A percentile compares a stretch with the other conserved stretches of the same genome.
phyloP scores from a whole-genome alignment of 2,888 invertebrate species.

The Agapetus fuscipes region DNA sequence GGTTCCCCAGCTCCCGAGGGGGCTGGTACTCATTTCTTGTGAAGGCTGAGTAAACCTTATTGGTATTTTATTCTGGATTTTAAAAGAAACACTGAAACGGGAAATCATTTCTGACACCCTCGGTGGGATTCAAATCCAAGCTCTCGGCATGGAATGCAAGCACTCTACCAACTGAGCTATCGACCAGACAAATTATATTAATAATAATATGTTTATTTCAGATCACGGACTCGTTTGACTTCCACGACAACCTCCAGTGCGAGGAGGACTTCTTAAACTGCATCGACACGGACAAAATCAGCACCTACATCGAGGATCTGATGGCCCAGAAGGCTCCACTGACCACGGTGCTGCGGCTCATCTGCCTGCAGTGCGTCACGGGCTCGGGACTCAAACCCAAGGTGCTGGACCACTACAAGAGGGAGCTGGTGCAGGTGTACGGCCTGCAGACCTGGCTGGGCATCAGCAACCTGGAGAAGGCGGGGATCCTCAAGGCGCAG shows the following conservation, averaged over 20 bases:
- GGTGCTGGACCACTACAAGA: constrained; percentile 58
- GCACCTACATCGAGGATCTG: constrained; percentile 84
- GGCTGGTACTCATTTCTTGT: no score
- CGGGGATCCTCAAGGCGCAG: constrained; percentile 69
- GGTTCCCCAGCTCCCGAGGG: no score
- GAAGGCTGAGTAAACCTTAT: no score
- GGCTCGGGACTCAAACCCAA: constrained; percentile 90
- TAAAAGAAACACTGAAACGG: no score
- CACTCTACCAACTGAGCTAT: no score
- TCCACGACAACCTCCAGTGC: constrained; percentile 67
- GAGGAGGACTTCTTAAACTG: constrained; percentile 92
- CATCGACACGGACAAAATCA: constrained; percentile 81
- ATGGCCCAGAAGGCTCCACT: constrained; percentile 79
- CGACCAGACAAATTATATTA: no score
- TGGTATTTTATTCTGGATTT: no score
- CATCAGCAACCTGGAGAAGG: constrained; percentile 77
- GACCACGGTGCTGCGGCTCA: constrained; percentile 73
- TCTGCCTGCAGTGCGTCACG: constrained; percentile 88
- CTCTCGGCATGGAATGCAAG: no score
- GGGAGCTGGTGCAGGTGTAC: constrained; percentile 63
- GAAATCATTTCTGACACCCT: no score
- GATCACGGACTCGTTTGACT: constrained; percentile 60
- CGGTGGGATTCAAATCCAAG: no score
- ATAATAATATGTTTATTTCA: no score
- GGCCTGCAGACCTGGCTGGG: constrained; percentile 77